Base-by-base conservation (phyloP, 2,797 vertebrate species). In the Synanceia verrucosa region DNA sequence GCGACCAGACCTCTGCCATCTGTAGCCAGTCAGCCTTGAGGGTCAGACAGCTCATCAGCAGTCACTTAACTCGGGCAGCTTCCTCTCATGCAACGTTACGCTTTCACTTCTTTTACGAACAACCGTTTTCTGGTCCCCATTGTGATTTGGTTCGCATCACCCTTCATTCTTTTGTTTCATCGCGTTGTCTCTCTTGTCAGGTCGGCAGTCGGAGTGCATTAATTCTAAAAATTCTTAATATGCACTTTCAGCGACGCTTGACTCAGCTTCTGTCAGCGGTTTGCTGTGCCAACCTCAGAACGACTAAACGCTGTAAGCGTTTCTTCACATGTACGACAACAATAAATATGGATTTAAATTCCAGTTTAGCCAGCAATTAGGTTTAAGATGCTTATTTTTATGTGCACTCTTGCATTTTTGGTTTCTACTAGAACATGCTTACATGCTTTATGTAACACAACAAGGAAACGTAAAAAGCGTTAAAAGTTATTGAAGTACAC, bases 1-100 rank as follows among this genome's bases (percentile, higher is more conserved):
- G 82, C 82, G 56, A 85, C 67, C 87, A 90, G 88, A 86, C 87
- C 83, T 81, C 84, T 83, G 86, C 91, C 90, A 91, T 92, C 90
- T 91, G 91, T 75, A 86, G 65, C 67, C 76, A 77, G 82, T 88
- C 84, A 70, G 82, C 81, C 84, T 80, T 46, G 59, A 82, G 87
- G 86, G 76, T 89, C 66, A 9, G 58, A 65, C 82, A 44, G 73
- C 86, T 89, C 88, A 82, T 88, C 89, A 78, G 65, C 67, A 83
- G 78, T 71, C 85, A 1, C 57, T 59, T 65, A 61, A 67, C 71
- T 64, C 56, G 36, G 43, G 78, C 60, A 46, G n/a, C 46, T 41
- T 62, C 52, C 47, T 16, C 57, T 73, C 57, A 34, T 36, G 29
- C 62, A 77, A 78, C 41, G 61, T 63, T 56, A 65, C 51, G 55